Conservation (phyloP, 2,113 vertebrate species). For the Ptychochromis oligacanthus region DNA sequence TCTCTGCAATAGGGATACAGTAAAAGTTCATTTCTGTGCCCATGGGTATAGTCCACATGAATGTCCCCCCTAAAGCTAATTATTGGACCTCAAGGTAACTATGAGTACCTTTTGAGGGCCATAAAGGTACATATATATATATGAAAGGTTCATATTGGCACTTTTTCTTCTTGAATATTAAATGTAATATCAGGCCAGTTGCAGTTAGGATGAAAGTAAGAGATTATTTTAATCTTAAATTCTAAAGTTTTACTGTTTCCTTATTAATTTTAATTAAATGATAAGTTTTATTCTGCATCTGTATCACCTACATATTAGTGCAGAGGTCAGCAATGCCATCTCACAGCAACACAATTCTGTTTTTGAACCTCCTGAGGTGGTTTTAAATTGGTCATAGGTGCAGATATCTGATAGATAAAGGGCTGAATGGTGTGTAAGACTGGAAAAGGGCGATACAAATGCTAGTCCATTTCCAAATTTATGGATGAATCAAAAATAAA, state of each 20-base stretch:
- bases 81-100: not conserved
- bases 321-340: not conserved
- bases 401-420: not conserved
- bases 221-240: too few relatives aligned
- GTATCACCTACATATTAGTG: not conserved
- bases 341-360: not conserved
- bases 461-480: not conserved
- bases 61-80: not conserved
- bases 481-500: not conserved
- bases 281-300: not conserved
- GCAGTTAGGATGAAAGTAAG: not conserved
- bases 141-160: not conserved
- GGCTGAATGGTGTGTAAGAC: not conserved
- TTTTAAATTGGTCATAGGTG: not conserved
- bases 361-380: not conserved
- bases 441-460: not conserved
- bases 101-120: not conserved
- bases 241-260: not conserved
- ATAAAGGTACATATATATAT: not conserved
- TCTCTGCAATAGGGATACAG: not conserved
- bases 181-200: not conserved
- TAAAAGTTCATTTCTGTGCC: not conserved
- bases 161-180: not conserved
- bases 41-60: not conserved
- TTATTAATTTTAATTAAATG: not conserved